Conservation (phyloP, 2,797 vertebrate genomes). For the Kryptolebias ocellatus region DNA sequence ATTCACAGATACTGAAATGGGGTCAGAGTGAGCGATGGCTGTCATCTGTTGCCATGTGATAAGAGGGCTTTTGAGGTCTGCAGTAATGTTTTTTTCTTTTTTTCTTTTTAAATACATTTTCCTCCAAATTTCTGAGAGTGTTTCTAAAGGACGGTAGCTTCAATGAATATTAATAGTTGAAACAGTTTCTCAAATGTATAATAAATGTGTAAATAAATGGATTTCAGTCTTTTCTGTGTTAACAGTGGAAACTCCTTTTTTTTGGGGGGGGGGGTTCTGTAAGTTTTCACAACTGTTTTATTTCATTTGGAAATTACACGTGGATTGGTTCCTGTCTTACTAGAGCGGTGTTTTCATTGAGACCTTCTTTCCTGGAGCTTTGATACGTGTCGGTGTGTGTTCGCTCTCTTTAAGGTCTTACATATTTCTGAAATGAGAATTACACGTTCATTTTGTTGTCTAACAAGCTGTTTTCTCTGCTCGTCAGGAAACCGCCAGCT, state of each 20-base stretch:
- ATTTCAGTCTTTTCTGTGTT: neutral
- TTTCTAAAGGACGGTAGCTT: neutral
- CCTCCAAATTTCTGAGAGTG: slow-evolving; percentile 2
- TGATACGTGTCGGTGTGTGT: neutral
- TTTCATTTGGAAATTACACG: neutral
- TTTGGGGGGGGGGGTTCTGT: neutral
- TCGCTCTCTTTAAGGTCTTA: neutral
- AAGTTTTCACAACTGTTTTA: neutral
- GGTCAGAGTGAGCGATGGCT: slow-evolving; percentile 44
- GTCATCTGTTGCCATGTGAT: slow-evolving; percentile 78
- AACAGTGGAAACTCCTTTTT: slow-evolving; percentile 6
- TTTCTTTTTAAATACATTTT: slow-evolving; percentile 9
- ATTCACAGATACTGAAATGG: slow-evolving; percentile 36
- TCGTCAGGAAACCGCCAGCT: slow-evolving; percentile 92
- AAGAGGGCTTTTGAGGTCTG: slow-evolving; percentile 49
- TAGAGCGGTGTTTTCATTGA: neutral
- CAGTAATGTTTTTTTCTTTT: slow-evolving; percentile 25
- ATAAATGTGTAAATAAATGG: neutral
- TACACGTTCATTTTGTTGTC: slow-evolving; percentile 2
- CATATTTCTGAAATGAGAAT: slow-evolving; percentile 3
- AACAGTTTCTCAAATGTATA: slow-evolving; percentile 2
- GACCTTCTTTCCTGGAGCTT: neutral
- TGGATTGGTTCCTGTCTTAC: neutral
- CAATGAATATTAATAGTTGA: neutral
- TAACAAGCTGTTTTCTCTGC: slow-evolving; percentile 35